Evolutionary conservation across 2,797 vertebrate species (phyloP).

Genomic region (Anas acuta): DNA sequence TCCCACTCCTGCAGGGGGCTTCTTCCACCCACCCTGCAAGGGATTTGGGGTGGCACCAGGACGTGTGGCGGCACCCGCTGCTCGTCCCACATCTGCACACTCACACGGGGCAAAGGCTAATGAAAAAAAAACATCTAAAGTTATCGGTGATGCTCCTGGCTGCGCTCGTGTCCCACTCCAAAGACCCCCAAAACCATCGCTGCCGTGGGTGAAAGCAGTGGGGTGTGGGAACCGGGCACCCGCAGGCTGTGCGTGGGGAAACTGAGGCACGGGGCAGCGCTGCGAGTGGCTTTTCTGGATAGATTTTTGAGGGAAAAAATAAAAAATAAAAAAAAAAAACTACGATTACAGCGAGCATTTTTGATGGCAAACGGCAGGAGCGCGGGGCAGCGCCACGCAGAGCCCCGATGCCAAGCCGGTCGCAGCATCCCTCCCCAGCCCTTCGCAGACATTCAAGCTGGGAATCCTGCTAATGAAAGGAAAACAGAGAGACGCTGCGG

Average conservation of each 20-base stretch:
- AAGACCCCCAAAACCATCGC: too few relatives aligned
- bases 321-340: background rate
- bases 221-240: too few relatives aligned
- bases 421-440: conserved; percentile 51
- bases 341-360: background rate
- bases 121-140: too few relatives aligned
- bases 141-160: background rate
- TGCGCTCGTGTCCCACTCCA: background rate
- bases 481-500: conserved; percentile 68
- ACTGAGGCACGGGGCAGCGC: background rate
- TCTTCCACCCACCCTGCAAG: background rate
- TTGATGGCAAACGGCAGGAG: rapidly evolving
- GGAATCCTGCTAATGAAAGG: conserved; percentile 76
- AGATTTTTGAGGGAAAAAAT: background rate
- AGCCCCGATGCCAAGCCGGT: background rate
- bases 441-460: conserved; percentile 42
- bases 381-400: background rate
- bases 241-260: background rate
- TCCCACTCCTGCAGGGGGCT: background rate
- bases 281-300: background rate
- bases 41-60: background rate
- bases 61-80: background rate
- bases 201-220: rapidly evolving
- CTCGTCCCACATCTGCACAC: rapidly evolving
- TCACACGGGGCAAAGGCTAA: background rate